phyloP scores from a whole-genome alignment of 2,113 vertebrate genomes.

The Forbesichthys papilliferus region DNA sequence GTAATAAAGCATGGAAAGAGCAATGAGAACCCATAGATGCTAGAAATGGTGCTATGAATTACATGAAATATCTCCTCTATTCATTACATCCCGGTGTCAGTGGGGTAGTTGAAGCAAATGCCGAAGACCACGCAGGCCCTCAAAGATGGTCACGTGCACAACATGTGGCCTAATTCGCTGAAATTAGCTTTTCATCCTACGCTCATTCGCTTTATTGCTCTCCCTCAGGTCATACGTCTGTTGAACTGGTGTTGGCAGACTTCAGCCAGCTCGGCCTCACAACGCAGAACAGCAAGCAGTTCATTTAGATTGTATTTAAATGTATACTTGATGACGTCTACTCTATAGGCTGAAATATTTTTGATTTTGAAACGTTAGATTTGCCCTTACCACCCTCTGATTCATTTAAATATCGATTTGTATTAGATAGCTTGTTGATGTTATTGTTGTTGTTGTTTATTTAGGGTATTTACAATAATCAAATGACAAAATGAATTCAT shows the following conservation, averaged over 20 bases:
- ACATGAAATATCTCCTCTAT: constrained; percentile 64
- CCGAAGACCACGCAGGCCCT: constrained; percentile 17
- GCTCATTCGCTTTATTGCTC: constrained; percentile 26
- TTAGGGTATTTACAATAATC: constrained; percentile 12
- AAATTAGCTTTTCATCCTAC: constrained; percentile 43
- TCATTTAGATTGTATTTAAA: too few species aligned
- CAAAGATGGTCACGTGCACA: neutral
- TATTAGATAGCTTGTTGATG: too few species aligned
- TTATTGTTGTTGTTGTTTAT: too few species aligned
- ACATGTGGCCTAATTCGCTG: constrained; percentile 34
- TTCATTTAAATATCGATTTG: too few species aligned
- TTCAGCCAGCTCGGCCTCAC: too few species aligned
- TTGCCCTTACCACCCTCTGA: too few species aligned
- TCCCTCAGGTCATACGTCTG: neutral
- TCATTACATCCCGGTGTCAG: constrained; percentile 67
- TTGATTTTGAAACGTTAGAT: too few species aligned
- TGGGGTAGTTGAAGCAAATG: constrained; percentile 57
- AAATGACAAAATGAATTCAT: constrained; percentile 49
- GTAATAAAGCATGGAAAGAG: constrained; percentile 68
- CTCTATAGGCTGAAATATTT: too few species aligned
- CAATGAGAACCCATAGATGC: constrained; percentile 73
- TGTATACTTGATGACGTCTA: too few species aligned
- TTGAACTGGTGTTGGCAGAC: too few species aligned
- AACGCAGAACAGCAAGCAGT: too few species aligned
- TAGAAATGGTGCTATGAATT: constrained; percentile 68